These are phyloP conservation scores for Bombus confusus DNA, from an alignment of 1,140 invertebrate species.

Conservation along the genomic window DNA sequence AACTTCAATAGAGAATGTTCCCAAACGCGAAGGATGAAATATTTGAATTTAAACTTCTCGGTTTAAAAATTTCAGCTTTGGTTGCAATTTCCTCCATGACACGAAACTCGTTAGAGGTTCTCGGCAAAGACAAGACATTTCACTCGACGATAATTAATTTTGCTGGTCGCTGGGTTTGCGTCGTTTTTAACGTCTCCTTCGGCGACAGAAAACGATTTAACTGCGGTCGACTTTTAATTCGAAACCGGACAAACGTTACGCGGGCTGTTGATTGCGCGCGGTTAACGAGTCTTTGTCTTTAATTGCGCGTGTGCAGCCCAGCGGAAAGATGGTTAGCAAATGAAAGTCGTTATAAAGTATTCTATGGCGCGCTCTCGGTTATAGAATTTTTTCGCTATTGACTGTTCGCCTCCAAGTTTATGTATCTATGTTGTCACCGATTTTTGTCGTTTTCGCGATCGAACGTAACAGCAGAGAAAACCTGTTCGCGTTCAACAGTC, in stretches of 20 bases:
- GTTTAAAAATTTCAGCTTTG: background rate
- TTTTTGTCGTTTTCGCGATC: background rate
- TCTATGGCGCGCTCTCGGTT: background rate
- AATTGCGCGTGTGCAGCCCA: background rate
- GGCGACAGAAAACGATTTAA: background rate
- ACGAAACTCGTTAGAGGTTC: background rate
- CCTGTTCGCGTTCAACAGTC: background rate
- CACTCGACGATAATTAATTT: background rate
- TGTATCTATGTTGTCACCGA: background rate
- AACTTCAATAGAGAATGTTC: background rate
- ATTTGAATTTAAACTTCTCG: background rate
- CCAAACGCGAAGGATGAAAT: background rate
- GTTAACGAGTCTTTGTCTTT: conserved; percentile 18
- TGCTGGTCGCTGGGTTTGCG: no score
- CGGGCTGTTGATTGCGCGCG: background rate
- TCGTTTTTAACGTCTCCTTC: background rate
- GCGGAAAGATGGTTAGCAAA: background rate
- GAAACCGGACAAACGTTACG: background rate
- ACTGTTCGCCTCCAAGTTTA: background rate
- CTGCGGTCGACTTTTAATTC: background rate
- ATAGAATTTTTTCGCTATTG: background rate
- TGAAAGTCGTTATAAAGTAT: background rate
- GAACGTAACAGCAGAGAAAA: background rate
- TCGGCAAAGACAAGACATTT: background rate
- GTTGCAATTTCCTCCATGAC: no score